These are phyloP conservation scores for Luperina nickerlii DNA, from an alignment of 2,888 invertebrate species.

Conservation along the genomic window DNA sequence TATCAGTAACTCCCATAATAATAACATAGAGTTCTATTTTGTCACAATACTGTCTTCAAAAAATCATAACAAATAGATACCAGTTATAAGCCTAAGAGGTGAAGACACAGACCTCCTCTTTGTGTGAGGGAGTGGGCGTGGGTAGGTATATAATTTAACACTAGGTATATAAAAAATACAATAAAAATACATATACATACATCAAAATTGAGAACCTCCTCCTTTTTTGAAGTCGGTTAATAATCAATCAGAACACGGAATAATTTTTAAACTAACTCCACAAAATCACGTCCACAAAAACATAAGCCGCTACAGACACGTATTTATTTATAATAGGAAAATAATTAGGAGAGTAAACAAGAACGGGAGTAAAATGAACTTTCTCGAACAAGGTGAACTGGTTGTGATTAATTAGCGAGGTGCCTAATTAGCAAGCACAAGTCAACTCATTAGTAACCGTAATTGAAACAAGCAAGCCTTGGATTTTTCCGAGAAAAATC, in stretches of 20 bases:
- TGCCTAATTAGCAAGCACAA: conserved; percentile 87
- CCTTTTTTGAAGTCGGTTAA: no score
- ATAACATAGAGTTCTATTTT: background rate
- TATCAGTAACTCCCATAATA: background rate
- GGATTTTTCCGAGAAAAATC: conserved; percentile 84
- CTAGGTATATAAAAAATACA: background rate
- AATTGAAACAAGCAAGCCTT: conserved; percentile 84
- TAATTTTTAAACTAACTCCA: background rate
- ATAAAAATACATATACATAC: no score
- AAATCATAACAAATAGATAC: background rate
- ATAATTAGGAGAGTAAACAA: conserved; percentile 77
- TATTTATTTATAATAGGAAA: conserved; percentile 69
- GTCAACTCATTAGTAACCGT: conserved; percentile 88
- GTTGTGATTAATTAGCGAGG: conserved; percentile 87
- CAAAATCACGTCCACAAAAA: conserved; percentile 12
- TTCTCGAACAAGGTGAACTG: conserved; percentile 81
- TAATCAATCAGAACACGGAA: background rate
- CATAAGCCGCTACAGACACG: conserved; percentile 50
- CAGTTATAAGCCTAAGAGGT: no score
- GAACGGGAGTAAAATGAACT: conserved; percentile 79
- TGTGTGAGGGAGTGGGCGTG: no score
- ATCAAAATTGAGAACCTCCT: no score
- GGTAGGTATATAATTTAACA: background rate
- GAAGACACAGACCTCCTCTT: background rate
- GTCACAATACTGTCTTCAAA: background rate